phyloP scores from a whole-genome alignment of 2,888 invertebrate genomes.

The Platycheirus rosarum region DNA sequence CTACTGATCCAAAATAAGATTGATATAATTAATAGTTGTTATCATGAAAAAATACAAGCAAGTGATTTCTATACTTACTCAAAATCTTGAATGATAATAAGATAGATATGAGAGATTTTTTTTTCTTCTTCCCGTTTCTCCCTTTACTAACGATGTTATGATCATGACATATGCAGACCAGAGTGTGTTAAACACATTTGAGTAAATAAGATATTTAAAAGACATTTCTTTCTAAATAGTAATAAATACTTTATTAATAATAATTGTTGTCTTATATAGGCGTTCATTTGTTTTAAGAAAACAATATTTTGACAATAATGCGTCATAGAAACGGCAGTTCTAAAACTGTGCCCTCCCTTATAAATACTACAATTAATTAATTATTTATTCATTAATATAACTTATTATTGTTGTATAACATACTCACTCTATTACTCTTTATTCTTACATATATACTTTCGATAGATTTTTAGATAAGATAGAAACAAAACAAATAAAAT shows the following conservation, averaged over 20 bases:
- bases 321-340: constrained; percentile 36
- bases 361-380: constrained; percentile 62
- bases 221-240: constrained; percentile 37
- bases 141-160: too few relatives aligned
- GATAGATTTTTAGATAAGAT: constrained; percentile 43
- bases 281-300: constrained; percentile 58
- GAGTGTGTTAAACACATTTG: too few relatives aligned
- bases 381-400: constrained; percentile 18
- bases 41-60: too few relatives aligned
- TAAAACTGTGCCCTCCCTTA: constrained; percentile 22
- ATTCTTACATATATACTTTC: constrained; percentile 47
- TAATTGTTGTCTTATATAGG: constrained; percentile 63
- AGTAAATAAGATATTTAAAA: too few relatives aligned
- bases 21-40: too few relatives aligned
- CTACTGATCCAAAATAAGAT: too few relatives aligned
- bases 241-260: constrained; percentile 70
- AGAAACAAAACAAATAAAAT: background rate
- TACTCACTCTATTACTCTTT: constrained; percentile 59
- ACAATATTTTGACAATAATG: constrained; percentile 43
- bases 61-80: too few relatives aligned
- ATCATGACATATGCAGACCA: too few relatives aligned
- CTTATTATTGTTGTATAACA: constrained; percentile 58
- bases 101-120: too few relatives aligned
- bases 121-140: too few relatives aligned
- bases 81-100: too few relatives aligned